phyloP scores from a whole-genome alignment of 2,113 vertebrate species.

The Oxyruncus cristatus region DNA sequence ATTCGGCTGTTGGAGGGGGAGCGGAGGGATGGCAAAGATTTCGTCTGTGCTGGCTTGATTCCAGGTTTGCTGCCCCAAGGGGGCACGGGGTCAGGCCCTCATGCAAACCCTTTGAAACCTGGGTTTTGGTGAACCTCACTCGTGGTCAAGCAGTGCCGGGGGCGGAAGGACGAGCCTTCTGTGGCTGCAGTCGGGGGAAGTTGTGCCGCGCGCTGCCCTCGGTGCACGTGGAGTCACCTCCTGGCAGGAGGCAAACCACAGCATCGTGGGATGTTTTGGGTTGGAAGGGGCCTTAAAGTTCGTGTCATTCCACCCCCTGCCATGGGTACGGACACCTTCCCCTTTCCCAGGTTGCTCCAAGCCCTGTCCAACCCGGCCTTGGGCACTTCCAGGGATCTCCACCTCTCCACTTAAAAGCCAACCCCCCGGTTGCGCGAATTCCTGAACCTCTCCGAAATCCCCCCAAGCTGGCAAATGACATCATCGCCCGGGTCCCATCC shows the following conservation, averaged over 20 bases:
- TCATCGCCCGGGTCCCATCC: not conserved
- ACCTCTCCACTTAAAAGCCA: not conserved
- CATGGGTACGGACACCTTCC: not conserved
- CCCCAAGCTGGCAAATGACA: not conserved
- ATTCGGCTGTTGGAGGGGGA: not conserved
- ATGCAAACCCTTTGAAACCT: not conserved
- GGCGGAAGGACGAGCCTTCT: not conserved
- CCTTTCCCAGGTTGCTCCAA: not conserved
- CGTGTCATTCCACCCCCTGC: not conserved
- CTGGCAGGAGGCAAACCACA: not conserved
- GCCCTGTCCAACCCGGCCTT: fast-evolving
- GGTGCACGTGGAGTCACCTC: not conserved
- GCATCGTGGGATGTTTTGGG: not conserved
- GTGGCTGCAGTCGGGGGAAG: not conserved
- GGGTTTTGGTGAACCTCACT: not conserved
- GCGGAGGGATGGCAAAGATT: not conserved
- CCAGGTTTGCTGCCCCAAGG: not conserved
- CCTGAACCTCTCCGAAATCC: not conserved
- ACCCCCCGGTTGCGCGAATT: fast-evolving
- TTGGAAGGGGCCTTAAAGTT: not conserved
- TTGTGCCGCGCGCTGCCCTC: not conserved
- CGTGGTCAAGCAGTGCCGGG: not conserved
- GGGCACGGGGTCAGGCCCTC: not conserved
- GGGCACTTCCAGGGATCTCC: not conserved
- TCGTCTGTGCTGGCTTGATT: not conserved